Evolutionary conservation across 2,797 vertebrate genomes (phyloP).

Genomic region (Melanotaenia maccullochi): DNA sequence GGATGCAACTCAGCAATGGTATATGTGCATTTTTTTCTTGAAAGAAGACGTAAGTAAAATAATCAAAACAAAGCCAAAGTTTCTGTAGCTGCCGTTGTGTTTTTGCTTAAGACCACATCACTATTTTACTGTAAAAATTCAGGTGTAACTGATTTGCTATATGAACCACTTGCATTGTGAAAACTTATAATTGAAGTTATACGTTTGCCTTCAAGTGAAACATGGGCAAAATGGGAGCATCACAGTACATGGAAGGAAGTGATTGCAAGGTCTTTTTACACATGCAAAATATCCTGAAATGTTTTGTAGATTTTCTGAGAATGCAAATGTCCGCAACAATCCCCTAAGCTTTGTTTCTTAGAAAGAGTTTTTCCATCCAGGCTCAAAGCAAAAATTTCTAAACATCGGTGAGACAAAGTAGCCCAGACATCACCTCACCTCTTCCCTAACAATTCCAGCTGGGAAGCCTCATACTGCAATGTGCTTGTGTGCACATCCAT

Average conservation of each 20-base stretch:
- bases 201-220: conserved; percentile 6
- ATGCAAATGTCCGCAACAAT: too few species aligned
- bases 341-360: too few species aligned
- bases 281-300: too few species aligned
- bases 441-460: neutral
- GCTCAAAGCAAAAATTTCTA: neutral
- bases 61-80: conserved; percentile 43
- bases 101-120: conserved; percentile 14
- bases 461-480: neutral
- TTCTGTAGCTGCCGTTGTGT: conserved; percentile 42
- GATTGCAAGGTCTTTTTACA: neutral
- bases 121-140: conserved; percentile 11
- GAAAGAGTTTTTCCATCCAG: neutral
- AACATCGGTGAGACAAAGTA: neutral
- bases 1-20: conserved; percentile 54
- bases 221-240: conserved; percentile 9
- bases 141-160: conserved; percentile 11
- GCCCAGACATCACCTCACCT: neutral
- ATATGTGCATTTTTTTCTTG: conserved; percentile 19
- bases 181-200: neutral
- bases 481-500: neutral
- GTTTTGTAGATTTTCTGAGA: too few species aligned
- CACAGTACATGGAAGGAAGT: neutral
- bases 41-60: conserved; percentile 32
- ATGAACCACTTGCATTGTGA: neutral